Evolutionary conservation across 1,140 invertebrate genomes (phyloP).

Genomic region (Penaeus vannamei): DNA sequence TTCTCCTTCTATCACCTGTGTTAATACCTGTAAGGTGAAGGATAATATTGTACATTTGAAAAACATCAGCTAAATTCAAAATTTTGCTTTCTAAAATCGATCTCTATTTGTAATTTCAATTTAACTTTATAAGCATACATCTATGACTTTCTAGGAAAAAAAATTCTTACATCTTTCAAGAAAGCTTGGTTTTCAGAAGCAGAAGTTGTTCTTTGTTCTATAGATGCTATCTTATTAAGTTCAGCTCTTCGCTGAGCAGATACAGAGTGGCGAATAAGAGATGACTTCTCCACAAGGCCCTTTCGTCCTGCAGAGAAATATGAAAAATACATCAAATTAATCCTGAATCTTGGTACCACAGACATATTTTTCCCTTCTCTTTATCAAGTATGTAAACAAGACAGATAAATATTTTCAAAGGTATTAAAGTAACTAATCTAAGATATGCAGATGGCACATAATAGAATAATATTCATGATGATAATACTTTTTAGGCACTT

Average conservation of each 20-base stretch:
- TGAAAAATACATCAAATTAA: neutral
- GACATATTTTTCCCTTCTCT: too few species aligned
- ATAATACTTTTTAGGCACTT: too few species aligned
- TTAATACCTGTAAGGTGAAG: slow-evolving; percentile 81
- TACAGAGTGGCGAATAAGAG: slow-evolving; percentile 85
- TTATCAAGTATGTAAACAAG: too few species aligned
- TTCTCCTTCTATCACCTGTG: slow-evolving; percentile 93
- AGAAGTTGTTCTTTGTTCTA: slow-evolving; percentile 74
- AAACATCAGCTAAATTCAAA: too few species aligned
- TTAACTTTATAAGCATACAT: neutral
- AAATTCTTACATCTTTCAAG: slow-evolving; percentile 81
- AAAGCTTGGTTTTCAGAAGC: slow-evolving; percentile 91
- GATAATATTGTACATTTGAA: neutral
- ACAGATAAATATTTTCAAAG: too few species aligned
- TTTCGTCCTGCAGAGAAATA: slow-evolving; percentile 77
- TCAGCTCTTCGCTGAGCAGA: slow-evolving; percentile 64
- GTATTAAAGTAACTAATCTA: too few species aligned
- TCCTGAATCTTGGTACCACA: too few species aligned
- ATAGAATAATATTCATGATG: too few species aligned
- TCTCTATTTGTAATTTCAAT: neutral
- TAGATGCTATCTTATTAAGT: slow-evolving; percentile 63
- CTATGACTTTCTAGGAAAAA: slow-evolving; percentile 29
- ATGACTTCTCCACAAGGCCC: slow-evolving; percentile 89
- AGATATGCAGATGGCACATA: too few species aligned
- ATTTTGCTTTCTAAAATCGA: neutral